A percentile compares a stretch with the other conserved stretches of the same genome.
Evolutionary conservation across 2,888 invertebrate genomes (phyloP).

Genomic region (Resseliella maxima): DNA sequence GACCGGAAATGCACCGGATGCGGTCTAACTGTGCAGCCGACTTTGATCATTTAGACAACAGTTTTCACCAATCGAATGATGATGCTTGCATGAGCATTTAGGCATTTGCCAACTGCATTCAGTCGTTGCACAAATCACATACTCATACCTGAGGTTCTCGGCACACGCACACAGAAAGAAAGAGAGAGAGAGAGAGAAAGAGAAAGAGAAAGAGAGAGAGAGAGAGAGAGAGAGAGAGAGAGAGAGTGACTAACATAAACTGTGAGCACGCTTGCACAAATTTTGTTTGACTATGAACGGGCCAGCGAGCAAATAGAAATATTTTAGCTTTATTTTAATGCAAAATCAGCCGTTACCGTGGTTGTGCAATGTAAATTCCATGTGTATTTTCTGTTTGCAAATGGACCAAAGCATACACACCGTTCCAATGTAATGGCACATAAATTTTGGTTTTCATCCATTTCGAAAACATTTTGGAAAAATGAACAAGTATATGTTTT

Average conservation of each 20-base stretch:
- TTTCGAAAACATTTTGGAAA: slow-evolving; percentile 5
- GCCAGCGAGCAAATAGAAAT: slow-evolving; percentile 18
- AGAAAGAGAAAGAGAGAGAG: no score
- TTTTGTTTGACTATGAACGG: background rate
- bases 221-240: no score
- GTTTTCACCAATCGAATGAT: slow-evolving; percentile 49
- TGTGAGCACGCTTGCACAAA: background rate
- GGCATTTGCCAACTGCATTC: background rate
- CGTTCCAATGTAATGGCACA: slow-evolving; percentile 26
- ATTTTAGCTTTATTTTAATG: slow-evolving; percentile 19
- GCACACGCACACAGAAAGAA: background rate
- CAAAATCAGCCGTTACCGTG: background rate
- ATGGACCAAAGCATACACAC: background rate
- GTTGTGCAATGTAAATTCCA: background rate
- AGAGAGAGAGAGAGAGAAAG: no score
- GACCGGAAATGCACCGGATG: slow-evolving; percentile 29
- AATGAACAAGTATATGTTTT: slow-evolving; percentile 1
- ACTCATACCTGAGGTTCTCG: background rate
- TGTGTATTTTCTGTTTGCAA: background rate
- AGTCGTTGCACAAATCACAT: background rate
- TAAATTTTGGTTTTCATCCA: slow-evolving; percentile 51
- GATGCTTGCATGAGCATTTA: background rate
- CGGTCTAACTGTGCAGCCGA: slow-evolving; percentile 44
- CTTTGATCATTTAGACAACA: slow-evolving; percentile 54
- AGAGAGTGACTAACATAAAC: no score